phyloP scores from a whole-genome alignment of 2,113 vertebrate species.

The Amphiprion percula region DNA sequence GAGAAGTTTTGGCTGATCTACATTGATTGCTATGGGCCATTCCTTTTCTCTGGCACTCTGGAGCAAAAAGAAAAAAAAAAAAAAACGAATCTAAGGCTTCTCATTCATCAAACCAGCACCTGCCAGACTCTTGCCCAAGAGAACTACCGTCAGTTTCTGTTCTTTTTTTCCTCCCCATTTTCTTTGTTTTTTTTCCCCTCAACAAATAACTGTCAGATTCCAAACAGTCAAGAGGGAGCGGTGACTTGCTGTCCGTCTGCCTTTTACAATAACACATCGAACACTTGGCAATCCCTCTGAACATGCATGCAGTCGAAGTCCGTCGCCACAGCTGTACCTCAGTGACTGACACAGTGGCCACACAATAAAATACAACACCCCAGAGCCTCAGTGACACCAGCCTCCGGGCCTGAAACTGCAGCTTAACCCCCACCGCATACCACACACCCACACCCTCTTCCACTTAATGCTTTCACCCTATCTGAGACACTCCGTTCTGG shows the following conservation, averaged over 20 bases:
- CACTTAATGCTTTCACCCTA: constrained; percentile 47
- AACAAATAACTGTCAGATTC: constrained; percentile 65
- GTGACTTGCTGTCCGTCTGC: constrained; percentile 43
- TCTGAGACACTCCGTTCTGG: constrained; percentile 24
- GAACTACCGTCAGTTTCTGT: constrained; percentile 51
- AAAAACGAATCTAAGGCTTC: constrained; percentile 35
- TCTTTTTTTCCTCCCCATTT: constrained; percentile 21
- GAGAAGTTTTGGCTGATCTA: constrained; percentile 77
- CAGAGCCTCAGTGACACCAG: constrained; percentile 60
- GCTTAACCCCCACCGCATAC: constrained; percentile 47
- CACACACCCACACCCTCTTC: not conserved
- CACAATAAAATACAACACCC: constrained; percentile 62
- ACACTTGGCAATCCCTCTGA: constrained; percentile 46
- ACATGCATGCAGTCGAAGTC: constrained; percentile 47
- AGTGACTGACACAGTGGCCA: constrained; percentile 48
- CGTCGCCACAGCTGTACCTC: constrained; percentile 38
- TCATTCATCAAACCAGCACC: constrained; percentile 79
- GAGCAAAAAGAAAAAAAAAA: constrained; percentile 34
- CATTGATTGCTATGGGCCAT: constrained; percentile 78
- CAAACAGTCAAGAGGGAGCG: constrained; percentile 49
- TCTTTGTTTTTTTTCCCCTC: constrained; percentile 56
- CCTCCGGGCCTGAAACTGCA: constrained; percentile 36
- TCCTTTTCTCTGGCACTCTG: constrained; percentile 52
- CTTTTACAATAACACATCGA: constrained; percentile 35
- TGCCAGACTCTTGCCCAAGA: constrained; percentile 70